Percentiles rank a stretch among this genome's conserved stretches.
Evolutionary conservation across 2,113 vertebrate species (phyloP).

Genomic region (Ploceus nigricollis): DNA sequence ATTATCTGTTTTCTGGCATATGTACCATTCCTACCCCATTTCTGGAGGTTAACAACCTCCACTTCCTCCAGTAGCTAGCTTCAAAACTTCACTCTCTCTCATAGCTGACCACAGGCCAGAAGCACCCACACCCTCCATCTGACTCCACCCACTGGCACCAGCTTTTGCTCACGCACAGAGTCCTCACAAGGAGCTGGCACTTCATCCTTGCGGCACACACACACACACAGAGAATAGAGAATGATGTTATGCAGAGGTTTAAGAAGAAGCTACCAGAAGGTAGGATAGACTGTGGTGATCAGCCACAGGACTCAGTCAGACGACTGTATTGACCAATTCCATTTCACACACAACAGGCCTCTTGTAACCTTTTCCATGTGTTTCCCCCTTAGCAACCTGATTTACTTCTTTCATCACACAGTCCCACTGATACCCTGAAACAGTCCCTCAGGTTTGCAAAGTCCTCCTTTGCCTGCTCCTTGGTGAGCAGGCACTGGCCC

Average conservation of each 20-base stretch:
- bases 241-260: neutral
- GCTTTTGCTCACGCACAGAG: neutral
- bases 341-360: neutral
- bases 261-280: neutral
- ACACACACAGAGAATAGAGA: no score
- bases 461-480: neutral
- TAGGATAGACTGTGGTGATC: neutral
- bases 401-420: neutral
- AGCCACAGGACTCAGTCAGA: neutral
- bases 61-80: neutral
- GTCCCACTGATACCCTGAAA: neutral
- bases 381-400: neutral
- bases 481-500: no score
- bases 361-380: neutral
- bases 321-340: fast-evolving
- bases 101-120: neutral
- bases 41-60: neutral
- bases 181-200: neutral
- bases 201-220: neutral
- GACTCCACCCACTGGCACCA: neutral
- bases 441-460: neutral
- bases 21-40: fast-evolving
- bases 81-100: fast-evolving
- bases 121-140: fast-evolving
- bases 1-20: neutral